A percentile compares a stretch with the other conserved stretches of the same genome.
Conservation (phyloP, 2,113 vertebrate species). For the Apodemus speciosus region DNA sequence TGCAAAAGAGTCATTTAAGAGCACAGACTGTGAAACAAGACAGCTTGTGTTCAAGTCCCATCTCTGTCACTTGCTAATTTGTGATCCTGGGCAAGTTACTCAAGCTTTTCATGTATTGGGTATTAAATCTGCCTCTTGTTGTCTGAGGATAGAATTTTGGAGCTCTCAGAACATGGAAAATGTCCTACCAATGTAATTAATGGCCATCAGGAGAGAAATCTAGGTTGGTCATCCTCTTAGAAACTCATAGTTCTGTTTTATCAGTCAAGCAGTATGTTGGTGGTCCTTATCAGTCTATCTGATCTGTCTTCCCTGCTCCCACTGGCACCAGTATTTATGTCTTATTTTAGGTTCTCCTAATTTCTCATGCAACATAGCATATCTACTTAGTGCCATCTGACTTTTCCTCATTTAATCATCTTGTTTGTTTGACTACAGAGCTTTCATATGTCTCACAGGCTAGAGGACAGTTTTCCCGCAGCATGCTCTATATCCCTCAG, state of each 20-base stretch:
- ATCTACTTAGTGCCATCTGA: not conserved
- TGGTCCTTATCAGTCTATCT: not conserved
- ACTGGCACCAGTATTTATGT: not conserved
- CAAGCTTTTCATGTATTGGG: not conserved
- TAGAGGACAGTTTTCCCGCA: not conserved
- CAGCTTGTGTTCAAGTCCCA: not conserved
- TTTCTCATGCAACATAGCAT: not conserved
- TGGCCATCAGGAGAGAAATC: not conserved
- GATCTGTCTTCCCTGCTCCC: not conserved
- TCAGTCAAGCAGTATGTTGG: not conserved
- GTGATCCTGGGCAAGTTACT: not conserved
- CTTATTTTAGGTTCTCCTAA: not conserved
- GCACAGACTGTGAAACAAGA: not conserved
- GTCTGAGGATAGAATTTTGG: not conserved
- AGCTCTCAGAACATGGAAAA: not conserved
- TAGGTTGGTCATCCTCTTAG: not conserved
- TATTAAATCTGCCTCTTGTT: not conserved
- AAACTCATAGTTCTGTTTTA: not conserved
- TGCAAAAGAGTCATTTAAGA: not conserved
- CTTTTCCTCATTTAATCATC: slow-evolving; percentile 13
- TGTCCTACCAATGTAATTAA: not conserved
- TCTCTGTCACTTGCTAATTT: not conserved
- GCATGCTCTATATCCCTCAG: not conserved
- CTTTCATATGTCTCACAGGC: not conserved
- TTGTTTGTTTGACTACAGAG: not conserved